These are phyloP conservation scores for Mungos mungo DNA, from an alignment of 2,113 vertebrate genomes.

Conservation along the genomic window DNA sequence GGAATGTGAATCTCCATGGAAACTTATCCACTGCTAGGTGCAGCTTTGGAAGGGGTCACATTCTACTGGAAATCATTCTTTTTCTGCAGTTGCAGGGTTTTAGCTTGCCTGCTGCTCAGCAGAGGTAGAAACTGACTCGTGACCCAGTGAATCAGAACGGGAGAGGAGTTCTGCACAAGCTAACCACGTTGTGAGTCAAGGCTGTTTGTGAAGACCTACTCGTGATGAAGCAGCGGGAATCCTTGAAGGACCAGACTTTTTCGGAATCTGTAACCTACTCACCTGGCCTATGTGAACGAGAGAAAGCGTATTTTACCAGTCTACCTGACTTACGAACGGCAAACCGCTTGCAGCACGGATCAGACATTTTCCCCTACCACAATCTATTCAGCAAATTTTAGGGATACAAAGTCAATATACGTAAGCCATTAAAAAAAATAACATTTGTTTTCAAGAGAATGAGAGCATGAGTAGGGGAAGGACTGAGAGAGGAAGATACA, in stretches of 20 bases:
- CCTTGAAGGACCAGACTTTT: background rate
- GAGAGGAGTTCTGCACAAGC: background rate
- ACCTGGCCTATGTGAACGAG: background rate
- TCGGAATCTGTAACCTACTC: background rate
- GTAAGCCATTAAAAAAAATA: background rate
- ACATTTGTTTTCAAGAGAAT: too few species aligned
- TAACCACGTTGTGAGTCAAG: background rate
- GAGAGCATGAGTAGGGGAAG: too few species aligned
- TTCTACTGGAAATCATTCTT: background rate
- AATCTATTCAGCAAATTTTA: background rate
- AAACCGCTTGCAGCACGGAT: background rate
- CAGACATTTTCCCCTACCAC: background rate
- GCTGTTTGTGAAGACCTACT: background rate
- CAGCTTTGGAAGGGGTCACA: background rate
- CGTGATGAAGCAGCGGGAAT: too few species aligned
- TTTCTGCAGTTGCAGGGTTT: background rate
- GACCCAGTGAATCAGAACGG: background rate
- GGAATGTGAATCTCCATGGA: background rate
- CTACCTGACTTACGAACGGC: background rate
- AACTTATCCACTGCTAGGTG: background rate
- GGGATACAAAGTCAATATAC: background rate
- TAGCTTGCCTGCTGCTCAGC: slow-evolving; percentile 16
- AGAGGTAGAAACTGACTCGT: background rate
- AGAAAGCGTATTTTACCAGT: background rate
- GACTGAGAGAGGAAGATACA: too few species aligned